A percentile compares a stretch with the other conserved stretches of the same genome.
Evolutionary conservation across 2,888 invertebrate genomes (phyloP).

Genomic region (Yponomeuta cagnagella): DNA sequence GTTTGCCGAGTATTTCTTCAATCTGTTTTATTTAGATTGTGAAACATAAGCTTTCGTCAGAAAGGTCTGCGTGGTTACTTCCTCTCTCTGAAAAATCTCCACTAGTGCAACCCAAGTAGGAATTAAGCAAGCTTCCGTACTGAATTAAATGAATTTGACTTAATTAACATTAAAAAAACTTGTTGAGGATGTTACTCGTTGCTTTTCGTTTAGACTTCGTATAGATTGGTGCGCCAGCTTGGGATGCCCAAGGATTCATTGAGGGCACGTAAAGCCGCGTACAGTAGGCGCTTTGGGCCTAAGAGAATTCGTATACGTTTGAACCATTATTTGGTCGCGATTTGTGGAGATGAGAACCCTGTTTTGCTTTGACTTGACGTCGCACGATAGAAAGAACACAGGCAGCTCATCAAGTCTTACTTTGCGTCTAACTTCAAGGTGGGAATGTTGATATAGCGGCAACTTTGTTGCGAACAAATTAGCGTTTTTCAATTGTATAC

Average conservation of each 20-base stretch:
- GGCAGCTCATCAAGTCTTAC: neutral
- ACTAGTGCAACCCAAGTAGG: no score
- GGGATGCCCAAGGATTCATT: neutral
- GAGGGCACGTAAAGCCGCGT: neutral
- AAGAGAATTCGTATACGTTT: no score
- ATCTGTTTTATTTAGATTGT: neutral
- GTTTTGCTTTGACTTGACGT: no score
- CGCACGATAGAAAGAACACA: neutral
- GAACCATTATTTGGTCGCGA: neutral
- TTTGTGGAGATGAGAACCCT: no score
- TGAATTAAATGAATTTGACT: neutral
- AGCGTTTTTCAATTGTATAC: no score
- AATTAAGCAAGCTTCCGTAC: neutral
- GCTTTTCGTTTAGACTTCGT: neutral
- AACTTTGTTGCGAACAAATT: no score
- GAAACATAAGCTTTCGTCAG: neutral
- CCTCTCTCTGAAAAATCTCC: no score
- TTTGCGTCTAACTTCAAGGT: neutral
- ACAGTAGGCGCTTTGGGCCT: no score
- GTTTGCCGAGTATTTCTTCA: neutral
- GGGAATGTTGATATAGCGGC: neutral
- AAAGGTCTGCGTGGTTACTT: no score
- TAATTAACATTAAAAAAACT: neutral
- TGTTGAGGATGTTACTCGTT: constrained; percentile 5
- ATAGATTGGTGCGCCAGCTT: neutral